Evolutionary conservation across 1,140 invertebrate genomes (phyloP), one percentile per base, ranked within the genome.

Genomic region (Plutomurus gul): DNA sequence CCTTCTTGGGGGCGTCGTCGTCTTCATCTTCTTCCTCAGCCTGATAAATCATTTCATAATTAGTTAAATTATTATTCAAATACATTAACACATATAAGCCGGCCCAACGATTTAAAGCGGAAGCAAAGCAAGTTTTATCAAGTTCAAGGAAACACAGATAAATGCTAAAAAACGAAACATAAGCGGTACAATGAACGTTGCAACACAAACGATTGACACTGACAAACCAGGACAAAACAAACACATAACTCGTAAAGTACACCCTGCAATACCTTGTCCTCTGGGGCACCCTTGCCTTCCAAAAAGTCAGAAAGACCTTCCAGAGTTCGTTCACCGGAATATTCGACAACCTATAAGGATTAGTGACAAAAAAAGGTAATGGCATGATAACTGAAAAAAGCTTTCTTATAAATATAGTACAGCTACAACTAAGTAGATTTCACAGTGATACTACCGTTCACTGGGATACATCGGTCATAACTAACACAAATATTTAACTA

Each of bases 1-100:
- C 91, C 85, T 91, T 92, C 84, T 87, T 88, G 85, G 90, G 89
- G 81, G 88, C 86, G 84, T 91, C 90, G 80, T 91, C 91, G 81
- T 91, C 91, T 85, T 91, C 90, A 71, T 89, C 89, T 83, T 90
- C 89, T 84, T 91, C 90, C 81, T 89, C 88, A 75, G 86, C 86
- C 89, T 89, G 71, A 51, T 47, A 71, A 51, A 13, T 70, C 30
- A 72, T 25, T 40, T 72, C 46, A 56, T 47, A 25, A 60, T 3
- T 13, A 71, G 33, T 11, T 49, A 16, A 65, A 6, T 13, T 20
- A 30, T 5, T 10, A 3, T 1, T 33, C 18, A 49, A 13, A 0
- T 10, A 49, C 8, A 49, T n/a, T 20, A 36, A 37, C 8, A 37
- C 33, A 36, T 4, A 40, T 20, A 73, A 36, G 16, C 6, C 16